A percentile compares a stretch with the other conserved stretches of the same genome.
phyloP scores from a whole-genome alignment of 1,140 invertebrate species.

The Drosophila pectinifera region DNA sequence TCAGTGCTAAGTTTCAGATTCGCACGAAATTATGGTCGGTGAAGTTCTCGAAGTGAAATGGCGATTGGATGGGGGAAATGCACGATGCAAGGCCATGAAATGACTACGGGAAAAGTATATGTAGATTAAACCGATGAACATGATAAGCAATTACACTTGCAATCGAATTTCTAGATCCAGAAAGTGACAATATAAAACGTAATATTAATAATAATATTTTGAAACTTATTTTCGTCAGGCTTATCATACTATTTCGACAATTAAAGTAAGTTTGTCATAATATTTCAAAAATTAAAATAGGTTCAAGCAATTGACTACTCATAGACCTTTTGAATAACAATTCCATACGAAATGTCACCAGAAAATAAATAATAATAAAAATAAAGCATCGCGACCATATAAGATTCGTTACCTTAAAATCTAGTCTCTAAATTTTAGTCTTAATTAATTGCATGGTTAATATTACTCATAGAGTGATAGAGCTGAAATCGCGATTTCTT shows the following conservation, averaged over 20 bases:
- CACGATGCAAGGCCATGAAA: conserved; percentile 24
- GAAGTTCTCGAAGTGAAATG: conserved; percentile 36
- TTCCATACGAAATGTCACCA: background rate
- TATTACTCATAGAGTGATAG: no score
- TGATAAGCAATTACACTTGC: conserved; percentile 20
- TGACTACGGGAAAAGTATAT: conserved; percentile 18
- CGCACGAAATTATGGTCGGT: conserved; percentile 36
- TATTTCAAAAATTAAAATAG: background rate
- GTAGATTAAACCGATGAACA: conserved; percentile 25
- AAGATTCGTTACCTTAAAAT: no score
- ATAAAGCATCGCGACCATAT: background rate
- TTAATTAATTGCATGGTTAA: no score
- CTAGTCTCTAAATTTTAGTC: no score
- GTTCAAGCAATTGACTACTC: background rate
- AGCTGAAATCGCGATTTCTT: no score
- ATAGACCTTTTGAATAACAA: background rate
- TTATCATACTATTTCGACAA: no score
- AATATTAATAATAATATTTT: background rate
- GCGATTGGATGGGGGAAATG: conserved; percentile 25
- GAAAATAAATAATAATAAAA: background rate
- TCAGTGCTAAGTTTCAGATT: conserved; percentile 34
- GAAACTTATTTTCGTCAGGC: no score
- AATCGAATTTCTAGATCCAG: background rate
- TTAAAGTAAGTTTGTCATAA: background rate
- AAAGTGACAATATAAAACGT: background rate